These are phyloP conservation scores for Steinernema feltiae DNA, from an alignment of 1,140 invertebrate species.

Conservation along the genomic window DNA sequence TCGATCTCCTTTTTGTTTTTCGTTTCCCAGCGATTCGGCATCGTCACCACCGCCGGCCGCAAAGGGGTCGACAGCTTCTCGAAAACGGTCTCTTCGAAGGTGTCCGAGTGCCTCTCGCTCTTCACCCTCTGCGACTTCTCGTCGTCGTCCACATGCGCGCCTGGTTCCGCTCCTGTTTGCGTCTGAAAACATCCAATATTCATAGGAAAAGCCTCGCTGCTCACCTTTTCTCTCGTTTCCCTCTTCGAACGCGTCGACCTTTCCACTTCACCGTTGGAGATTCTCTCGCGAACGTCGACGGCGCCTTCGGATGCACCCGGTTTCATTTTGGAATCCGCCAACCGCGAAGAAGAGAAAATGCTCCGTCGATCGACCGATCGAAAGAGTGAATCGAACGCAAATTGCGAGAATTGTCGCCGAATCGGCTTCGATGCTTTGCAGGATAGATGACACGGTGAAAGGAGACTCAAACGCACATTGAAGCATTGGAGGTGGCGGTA, in stretches of 20 bases:
- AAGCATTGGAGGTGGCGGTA: too few relatives aligned
- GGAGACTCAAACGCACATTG: too few relatives aligned
- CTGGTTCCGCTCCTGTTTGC: neutral
- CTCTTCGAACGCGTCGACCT: neutral
- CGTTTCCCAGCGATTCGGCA: neutral
- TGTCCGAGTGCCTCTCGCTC: neutral
- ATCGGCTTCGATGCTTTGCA: too few relatives aligned
- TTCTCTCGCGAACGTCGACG: neutral
- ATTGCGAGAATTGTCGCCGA: too few relatives aligned
- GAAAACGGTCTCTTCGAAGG: neutral
- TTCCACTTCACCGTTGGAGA: neutral
- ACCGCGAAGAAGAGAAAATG: neutral
- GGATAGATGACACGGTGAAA: too few relatives aligned
- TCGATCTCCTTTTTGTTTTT: slow-evolving; percentile 1
- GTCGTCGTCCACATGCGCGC: neutral
- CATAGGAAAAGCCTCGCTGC: neutral
- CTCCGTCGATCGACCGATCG: too few relatives aligned
- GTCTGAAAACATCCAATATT: neutral
- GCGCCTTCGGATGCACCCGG: neutral
- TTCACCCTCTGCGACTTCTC: neutral
- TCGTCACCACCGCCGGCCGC: neutral
- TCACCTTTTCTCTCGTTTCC: neutral
- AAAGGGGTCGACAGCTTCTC: neutral
- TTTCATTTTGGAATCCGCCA: neutral
- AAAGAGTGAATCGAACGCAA: too few relatives aligned